Base-by-base conservation (phyloP, 2,797 vertebrate species). In the Gorsachius magnificus region DNA sequence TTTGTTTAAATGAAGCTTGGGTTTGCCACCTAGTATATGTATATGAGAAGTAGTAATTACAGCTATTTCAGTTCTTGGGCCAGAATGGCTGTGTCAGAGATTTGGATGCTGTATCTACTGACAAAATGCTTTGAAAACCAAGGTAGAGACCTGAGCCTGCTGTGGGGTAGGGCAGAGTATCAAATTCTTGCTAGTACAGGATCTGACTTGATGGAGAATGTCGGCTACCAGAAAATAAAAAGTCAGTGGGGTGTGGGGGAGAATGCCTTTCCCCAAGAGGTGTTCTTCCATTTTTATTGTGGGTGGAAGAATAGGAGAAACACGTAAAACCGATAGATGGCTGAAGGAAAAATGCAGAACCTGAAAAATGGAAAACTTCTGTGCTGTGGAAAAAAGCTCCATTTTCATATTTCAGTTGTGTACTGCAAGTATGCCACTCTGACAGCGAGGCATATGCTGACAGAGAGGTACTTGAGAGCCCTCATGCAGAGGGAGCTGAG, bases 121-220 rank as follows among this genome's bases (percentile, higher is more conserved):
- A 79, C 64, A 83, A 58, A 95, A 65, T 51, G 25, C 61, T 95
- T 81, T 69, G 81, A 63, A 90, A 86, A 53, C 13, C 0, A 5
- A 33, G 11, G 22, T 6, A 58, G 53, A 80, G 75, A 51, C 16
- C n/a, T 38, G 60, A 82, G 31, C 29, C 45, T 83, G 45, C 66
- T 82, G 68, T 54, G 57, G 72, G 65, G n/a, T 78, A 81, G 65
- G 82, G 83, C 87, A 91, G 17, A 80, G 58, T 25, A 50, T 86
- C 70, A 91, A 69, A 57, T 91, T 94, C 85, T 85, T 87, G 43
- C 65, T 71, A 29, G 26, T 63, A 28, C 85, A 93, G 85, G 85
- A 84, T 75, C 69, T 89, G 69, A 93, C 83, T 95, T 94, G 83
- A 79, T 63, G 56, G 70, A 76, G 76, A 95, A 77, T 53, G 50